These are phyloP conservation scores for Arizona elegans DNA, from an alignment of 2,113 vertebrate genomes.

Conservation along the genomic window DNA sequence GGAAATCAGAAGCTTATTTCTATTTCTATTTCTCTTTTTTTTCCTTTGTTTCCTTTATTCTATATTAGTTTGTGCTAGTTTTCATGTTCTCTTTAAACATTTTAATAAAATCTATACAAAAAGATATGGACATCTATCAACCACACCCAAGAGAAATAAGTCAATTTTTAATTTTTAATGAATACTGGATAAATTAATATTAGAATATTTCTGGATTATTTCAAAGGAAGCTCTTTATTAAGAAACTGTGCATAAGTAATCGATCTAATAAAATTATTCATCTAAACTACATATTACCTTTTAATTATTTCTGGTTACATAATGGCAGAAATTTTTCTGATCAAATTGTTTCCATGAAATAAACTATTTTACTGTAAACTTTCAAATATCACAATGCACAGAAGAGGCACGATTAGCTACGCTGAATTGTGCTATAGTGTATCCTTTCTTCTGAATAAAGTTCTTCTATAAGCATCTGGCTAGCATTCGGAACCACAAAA, in stretches of 20 bases:
- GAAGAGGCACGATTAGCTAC: neutral
- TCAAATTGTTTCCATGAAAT: neutral
- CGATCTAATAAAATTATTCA: neutral
- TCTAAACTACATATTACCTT: neutral
- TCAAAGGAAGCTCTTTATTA: neutral
- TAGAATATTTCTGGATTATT: neutral
- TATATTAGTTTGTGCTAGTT: neutral
- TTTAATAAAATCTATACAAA: neutral
- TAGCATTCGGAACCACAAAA: conserved; percentile 8
- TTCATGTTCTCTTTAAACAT: neutral
- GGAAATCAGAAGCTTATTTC: neutral
- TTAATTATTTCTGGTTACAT: conserved; percentile 9
- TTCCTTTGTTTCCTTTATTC: neutral
- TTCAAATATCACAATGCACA: neutral
- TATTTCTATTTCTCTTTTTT: neutral
- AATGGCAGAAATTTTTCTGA: neutral
- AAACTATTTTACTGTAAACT: conserved; percentile 8
- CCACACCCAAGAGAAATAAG: neutral
- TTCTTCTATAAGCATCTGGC: conserved; percentile 11
- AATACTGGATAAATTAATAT: neutral
- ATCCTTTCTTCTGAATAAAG: conserved; percentile 1
- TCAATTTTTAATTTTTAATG: neutral
- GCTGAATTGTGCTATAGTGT: conserved; percentile 1
- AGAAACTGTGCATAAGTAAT: neutral
- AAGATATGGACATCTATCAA: neutral